Conservation (phyloP, 2,888 invertebrate species). For the Plagiodera versicolora region DNA sequence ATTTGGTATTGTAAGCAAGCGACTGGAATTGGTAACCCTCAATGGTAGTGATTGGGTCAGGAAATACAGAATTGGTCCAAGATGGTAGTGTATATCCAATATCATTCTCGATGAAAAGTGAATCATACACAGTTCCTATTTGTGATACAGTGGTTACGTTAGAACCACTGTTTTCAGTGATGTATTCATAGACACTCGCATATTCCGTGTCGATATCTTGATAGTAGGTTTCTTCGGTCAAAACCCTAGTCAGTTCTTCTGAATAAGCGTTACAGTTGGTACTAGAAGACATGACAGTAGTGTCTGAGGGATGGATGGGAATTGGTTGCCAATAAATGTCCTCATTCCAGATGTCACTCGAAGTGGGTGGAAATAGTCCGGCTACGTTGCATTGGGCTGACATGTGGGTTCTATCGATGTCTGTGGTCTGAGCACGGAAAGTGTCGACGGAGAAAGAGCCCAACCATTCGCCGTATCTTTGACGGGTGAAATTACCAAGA, state of each 20-base stretch:
- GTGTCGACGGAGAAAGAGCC: conserved; percentile 57
- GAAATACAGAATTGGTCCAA: conserved; percentile 22
- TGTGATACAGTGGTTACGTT: conserved; percentile 1
- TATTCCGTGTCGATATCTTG: conserved; percentile 58
- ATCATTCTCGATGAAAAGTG: conserved; percentile 13
- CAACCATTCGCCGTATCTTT: conserved; percentile 65
- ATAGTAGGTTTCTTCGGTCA: conserved; percentile 26
- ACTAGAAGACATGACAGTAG: conserved; percentile 53
- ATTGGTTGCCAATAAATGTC: conserved; percentile 70
- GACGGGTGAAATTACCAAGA: conserved; percentile 71
- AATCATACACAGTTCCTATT: conserved; percentile 5
- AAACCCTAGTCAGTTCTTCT: not conserved
- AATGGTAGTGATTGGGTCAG: conserved; percentile 16
- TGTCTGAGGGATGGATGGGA: conserved; percentile 65
- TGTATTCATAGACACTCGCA: conserved; percentile 54
- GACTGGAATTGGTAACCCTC: not conserved
- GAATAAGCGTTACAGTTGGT: conserved; percentile 1
- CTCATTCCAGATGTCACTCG: conserved; percentile 61
- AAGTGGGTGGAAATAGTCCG: conserved; percentile 66
- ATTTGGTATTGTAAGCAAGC: conserved; percentile 49
- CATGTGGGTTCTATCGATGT: conserved; percentile 83
- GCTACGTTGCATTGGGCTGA: conserved; percentile 78
- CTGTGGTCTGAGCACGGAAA: conserved; percentile 68
- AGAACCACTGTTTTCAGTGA: conserved; percentile 8
- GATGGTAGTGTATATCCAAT: conserved; percentile 12